Percentiles rank a stretch among this genome's conserved stretches.
Conservation (phyloP, 2,888 invertebrate genomes). For the Syrphus vitripennis region DNA sequence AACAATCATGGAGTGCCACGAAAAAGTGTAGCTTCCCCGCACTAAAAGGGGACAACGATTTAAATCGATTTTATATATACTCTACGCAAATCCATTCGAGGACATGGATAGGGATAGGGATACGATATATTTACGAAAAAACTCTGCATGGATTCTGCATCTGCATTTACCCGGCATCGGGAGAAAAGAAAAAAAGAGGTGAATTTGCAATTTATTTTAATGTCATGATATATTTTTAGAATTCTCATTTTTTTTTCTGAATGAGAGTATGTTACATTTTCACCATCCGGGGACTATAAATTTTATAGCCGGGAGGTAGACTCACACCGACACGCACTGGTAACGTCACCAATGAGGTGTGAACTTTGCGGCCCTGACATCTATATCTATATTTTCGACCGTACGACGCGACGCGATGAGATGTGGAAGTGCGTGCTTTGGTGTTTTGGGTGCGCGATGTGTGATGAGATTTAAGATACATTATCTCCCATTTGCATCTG, state of each 20-base stretch:
- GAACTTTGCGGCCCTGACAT: conserved; percentile 57
- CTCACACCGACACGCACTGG: conserved; percentile 17
- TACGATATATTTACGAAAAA: neutral
- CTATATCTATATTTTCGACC: neutral
- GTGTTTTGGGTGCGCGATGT: neutral
- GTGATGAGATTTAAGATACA: neutral
- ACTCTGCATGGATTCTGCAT: conserved; percentile 36
- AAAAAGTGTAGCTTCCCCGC: conserved; percentile 34
- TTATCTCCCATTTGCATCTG: neutral
- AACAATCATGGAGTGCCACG: conserved; percentile 52
- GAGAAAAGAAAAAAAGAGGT: conserved; percentile 44
- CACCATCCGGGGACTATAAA: neutral
- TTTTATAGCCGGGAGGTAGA: neutral
- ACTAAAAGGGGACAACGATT: neutral
- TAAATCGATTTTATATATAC: conserved; percentile 35
- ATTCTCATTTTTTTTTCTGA: neutral
- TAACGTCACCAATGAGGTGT: conserved; percentile 50
- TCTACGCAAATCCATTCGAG: conserved; percentile 23
- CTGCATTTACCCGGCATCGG: neutral
- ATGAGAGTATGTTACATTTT: neutral
- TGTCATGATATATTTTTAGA: conserved; percentile 52
- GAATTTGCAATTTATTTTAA: conserved; percentile 45
- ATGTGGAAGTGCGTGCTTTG: conserved; percentile 14
- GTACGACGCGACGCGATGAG: neutral
- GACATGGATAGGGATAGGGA: conserved; percentile 48